Evolutionary conservation across 2,888 invertebrate species (phyloP), one percentile per base, ranked within the genome.

Genomic region (Globia sparganii): DNA sequence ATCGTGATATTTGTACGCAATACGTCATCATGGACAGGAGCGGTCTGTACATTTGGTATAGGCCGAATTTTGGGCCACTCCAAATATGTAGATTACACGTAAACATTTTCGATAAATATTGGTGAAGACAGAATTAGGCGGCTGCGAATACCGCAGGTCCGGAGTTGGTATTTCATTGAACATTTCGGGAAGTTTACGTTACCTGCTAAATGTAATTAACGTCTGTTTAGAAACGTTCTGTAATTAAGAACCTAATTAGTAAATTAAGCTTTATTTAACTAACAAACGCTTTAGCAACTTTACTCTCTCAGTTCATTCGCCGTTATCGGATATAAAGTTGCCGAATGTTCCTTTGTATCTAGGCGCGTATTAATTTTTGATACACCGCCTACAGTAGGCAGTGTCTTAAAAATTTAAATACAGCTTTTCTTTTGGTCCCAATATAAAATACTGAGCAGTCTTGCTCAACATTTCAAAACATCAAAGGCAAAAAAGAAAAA

Each of bases 71-170:
- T 43, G 59, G 59, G 68, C 28, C 25, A 9, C 28, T 61, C 4
- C 59, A 80, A 80, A 80, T 80, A 76, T 80, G 81, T 40, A 80
- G 61, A 80, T 81, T 81, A 67, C 64, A 25, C 28, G 77, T 65
- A 72, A 71, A 80, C 58, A 77, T 59, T 81, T 81, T 72, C 71
- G 49, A 69, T 81, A 81, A 81, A 81, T 81, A 81, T 69, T 81
- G 68, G 53, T 69, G 3, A 59, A 69, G 28, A 53, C 53, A 31
- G 43, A 81, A 81, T 81, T 53, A 77, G 67, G 15, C 31, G 1
- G 59, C 53, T 37, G 21, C 11, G 28, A 64, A 53, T 59, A 75
- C 31, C 31, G 46, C 28, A 8, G 18, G 40, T 46, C 21, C 15
- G 11, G 21, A 40, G 49, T 80, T 28, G 15, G 18, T 65, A 61